Conservation (phyloP, 2,888 invertebrate genomes). For the Barypeithes pellucidus region DNA sequence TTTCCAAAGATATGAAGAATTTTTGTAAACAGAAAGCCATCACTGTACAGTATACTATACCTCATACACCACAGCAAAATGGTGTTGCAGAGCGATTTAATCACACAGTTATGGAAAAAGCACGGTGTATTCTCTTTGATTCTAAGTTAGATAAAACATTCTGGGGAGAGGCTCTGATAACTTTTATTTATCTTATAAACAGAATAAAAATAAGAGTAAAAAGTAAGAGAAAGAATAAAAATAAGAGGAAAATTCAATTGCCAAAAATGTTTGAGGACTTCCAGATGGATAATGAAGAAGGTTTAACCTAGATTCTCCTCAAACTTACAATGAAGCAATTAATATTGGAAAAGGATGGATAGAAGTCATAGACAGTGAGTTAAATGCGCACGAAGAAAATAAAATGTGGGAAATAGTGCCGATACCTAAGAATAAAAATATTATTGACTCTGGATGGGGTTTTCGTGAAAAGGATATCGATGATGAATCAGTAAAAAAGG, state of each 20-base stretch:
- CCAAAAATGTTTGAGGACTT: background rate
- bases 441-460: constrained; percentile 56
- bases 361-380: constrained; percentile 52
- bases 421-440: constrained; percentile 45
- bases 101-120: constrained; percentile 52
- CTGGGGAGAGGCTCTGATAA: constrained; percentile 52
- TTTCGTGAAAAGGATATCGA: constrained; percentile 51
- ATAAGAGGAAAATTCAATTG: constrained; percentile 37
- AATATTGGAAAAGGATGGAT: constrained; percentile 49
- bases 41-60: constrained; percentile 48
- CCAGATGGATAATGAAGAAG: background rate
- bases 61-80: constrained; percentile 53
- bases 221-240: constrained; percentile 36
- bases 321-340: constrained; percentile 50
- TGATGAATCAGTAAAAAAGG: constrained; percentile 51
- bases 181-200: constrained; percentile 43
- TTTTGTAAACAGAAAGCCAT: constrained; percentile 54
- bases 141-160: constrained; percentile 43
- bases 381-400: constrained; percentile 52
- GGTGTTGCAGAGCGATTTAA: constrained; percentile 52
- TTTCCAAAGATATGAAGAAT: constrained; percentile 46
- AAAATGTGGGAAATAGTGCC: constrained; percentile 54
- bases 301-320: constrained; percentile 26
- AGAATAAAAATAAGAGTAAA: constrained; percentile 22
- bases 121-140: constrained; percentile 55